These are phyloP conservation scores for Hapalemur alaotrensis DNA, from an alignment of 2,797 vertebrate species.

Conservation along the genomic window DNA sequence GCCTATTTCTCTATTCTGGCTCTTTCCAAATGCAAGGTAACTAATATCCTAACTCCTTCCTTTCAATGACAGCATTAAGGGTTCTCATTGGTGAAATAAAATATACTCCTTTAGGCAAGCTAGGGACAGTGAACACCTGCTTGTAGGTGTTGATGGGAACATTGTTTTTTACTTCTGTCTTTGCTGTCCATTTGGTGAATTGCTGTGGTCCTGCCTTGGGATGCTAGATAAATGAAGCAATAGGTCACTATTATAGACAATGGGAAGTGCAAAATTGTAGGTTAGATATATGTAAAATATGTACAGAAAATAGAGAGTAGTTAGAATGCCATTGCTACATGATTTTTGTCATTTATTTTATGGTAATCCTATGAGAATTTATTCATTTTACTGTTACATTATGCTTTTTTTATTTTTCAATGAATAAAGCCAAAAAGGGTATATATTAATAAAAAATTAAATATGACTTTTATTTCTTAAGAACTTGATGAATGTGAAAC, in stretches of 20 bases:
- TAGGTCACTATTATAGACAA: not conserved
- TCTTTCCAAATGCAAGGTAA: not conserved
- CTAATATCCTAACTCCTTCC: not conserved
- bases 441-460: slow-evolving; percentile 6
- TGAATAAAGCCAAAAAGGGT: not conserved
- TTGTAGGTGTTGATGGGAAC: not conserved
- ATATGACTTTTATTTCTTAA: not conserved
- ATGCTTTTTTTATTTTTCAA: not conserved
- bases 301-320: not conserved
- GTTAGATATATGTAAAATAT: not conserved
- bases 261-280: not conserved
- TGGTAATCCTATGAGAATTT: not conserved
- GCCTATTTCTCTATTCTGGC: not conserved
- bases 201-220: not conserved
- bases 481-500: not conserved
- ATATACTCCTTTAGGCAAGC: not conserved
- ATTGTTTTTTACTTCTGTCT: not conserved
- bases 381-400: not conserved
- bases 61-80: not conserved
- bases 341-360: not conserved
- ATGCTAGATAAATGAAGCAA: not conserved
- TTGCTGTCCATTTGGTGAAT: not conserved
- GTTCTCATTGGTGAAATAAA: not conserved
- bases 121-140: not conserved
- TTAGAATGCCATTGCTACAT: not conserved